These are phyloP conservation scores for Cairina moschata DNA, from an alignment of 2,113 vertebrate species.

Conservation along the genomic window DNA sequence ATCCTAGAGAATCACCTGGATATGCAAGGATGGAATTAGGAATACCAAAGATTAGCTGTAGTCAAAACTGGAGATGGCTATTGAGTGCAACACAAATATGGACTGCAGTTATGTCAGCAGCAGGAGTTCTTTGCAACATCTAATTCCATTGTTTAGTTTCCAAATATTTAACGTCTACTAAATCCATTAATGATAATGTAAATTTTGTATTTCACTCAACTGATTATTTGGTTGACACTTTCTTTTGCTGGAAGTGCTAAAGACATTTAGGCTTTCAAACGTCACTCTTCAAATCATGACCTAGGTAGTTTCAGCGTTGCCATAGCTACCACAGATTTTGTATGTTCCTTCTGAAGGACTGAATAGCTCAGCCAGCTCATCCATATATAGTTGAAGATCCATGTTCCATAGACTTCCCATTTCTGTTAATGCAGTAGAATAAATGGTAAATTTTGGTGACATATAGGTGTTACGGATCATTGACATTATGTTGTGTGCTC, in stretches of 20 bases:
- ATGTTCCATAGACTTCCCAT: background rate
- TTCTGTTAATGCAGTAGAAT: background rate
- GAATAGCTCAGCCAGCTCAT: background rate
- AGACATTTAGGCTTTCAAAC: background rate
- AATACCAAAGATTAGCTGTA: background rate
- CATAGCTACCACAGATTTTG: slow-evolving; percentile 1
- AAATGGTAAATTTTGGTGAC: background rate
- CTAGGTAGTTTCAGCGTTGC: background rate
- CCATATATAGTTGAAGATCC: background rate
- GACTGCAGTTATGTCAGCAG: background rate
- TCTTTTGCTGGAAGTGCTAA: background rate
- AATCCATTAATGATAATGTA: background rate
- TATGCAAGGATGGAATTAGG: background rate
- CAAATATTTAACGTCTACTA: background rate
- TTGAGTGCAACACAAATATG: background rate
- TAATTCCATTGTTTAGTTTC: background rate
- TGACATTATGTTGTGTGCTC: background rate
- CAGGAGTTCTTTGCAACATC: background rate
- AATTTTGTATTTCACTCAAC: background rate
- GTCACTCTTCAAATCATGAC: background rate
- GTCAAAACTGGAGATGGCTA: background rate
- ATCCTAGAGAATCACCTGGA: background rate
- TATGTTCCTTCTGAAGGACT: background rate
- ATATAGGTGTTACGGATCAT: background rate
- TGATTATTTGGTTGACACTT: background rate